These are phyloP conservation scores for Zingel zingel DNA, from an alignment of 2,113 vertebrate species.

Conservation along the genomic window DNA sequence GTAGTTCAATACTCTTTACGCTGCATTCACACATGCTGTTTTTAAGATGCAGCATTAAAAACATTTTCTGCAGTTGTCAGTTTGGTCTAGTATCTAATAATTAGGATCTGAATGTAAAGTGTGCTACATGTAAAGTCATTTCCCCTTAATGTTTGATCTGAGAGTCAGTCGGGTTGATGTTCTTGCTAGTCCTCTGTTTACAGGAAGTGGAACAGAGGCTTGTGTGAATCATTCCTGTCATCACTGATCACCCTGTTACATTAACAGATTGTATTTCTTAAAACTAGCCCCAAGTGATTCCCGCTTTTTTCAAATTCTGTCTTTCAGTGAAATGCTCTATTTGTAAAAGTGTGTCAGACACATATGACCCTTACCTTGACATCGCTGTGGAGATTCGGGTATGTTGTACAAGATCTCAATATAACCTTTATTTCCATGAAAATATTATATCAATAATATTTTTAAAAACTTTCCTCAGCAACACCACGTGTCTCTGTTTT, in stretches of 20 bases:
- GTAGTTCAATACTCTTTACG: background rate
- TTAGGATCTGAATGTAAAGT: background rate
- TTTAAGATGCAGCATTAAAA: background rate
- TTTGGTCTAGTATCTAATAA: background rate
- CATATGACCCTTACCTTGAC: conserved; percentile 95
- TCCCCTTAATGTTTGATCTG: background rate
- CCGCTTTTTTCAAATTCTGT: conserved; percentile 18
- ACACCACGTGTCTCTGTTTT: background rate
- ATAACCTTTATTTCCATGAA: background rate
- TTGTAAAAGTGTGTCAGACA: conserved; percentile 95
- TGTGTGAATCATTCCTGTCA: conserved; percentile 3
- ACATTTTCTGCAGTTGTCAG: background rate
- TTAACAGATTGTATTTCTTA: background rate
- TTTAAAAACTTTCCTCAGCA: background rate
- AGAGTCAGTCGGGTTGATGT: background rate
- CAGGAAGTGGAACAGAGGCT: conserved; percentile 13
- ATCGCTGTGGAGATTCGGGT: conserved; percentile 95
- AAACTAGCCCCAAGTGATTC: background rate
- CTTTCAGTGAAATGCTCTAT: conserved; percentile 92
- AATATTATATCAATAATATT: background rate
- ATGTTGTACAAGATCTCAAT: conserved; percentile 42
- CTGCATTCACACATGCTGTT: background rate
- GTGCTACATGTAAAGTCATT: background rate
- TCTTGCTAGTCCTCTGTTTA: background rate
- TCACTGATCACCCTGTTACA: background rate